Conservation (phyloP, 2,888 invertebrate species). For the Tipula vernalis region DNA sequence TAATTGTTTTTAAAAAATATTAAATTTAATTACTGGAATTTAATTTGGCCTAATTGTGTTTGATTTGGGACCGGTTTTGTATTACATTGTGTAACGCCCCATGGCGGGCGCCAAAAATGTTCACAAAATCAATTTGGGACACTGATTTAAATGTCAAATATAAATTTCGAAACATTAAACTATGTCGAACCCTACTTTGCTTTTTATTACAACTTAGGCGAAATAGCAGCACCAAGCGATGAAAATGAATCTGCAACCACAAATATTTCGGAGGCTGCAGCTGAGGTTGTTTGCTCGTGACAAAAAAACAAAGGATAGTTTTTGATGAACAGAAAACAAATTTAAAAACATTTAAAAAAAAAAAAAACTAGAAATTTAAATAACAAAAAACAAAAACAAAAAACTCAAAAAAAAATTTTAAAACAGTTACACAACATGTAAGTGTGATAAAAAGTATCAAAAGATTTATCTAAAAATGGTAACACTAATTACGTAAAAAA, state of each 20-base stretch:
- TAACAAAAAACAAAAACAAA: background rate
- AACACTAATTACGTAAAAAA: background rate
- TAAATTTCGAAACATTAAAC: background rate
- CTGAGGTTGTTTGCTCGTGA: slow-evolving; percentile 36
- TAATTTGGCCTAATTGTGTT: too few relatives aligned
- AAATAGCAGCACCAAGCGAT: slow-evolving; percentile 1
- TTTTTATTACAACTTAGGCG: background rate
- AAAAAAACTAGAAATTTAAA: background rate
- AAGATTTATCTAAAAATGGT: background rate
- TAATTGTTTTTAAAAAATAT: too few relatives aligned
- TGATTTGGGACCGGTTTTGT: too few relatives aligned
- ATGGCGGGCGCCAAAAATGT: background rate
- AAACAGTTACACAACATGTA: background rate
- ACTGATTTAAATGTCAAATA: background rate
- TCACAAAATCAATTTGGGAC: background rate
- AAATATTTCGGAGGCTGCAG: slow-evolving; percentile 13
- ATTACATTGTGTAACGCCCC: background rate
- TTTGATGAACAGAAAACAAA: slow-evolving; percentile 9
- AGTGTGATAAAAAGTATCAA: background rate
- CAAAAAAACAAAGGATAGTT: slow-evolving; percentile 23
- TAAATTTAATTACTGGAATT: too few relatives aligned
- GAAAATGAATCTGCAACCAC: slow-evolving; percentile 16
- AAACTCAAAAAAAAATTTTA: background rate
- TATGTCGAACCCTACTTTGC: background rate
- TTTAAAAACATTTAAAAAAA: background rate